These are phyloP conservation scores for Sparus aurata DNA, from an alignment of 2,797 vertebrate species.

Conservation along the genomic window DNA sequence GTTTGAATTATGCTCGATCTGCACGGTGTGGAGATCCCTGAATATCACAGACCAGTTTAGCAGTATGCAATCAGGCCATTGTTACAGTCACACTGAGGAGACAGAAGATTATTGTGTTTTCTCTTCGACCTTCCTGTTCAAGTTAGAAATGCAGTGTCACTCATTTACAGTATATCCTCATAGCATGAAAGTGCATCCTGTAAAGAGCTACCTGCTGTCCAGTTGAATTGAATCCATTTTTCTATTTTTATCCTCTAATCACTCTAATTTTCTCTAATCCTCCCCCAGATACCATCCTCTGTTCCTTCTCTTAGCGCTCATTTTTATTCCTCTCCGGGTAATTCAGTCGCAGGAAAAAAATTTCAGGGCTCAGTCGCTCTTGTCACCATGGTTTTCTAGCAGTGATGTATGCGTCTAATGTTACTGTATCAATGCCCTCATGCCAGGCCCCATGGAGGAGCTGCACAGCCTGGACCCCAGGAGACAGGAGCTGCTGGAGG, in stretches of 20 bases:
- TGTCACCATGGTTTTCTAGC: neutral
- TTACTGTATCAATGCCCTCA: slow-evolving; percentile 16
- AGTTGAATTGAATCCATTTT: slow-evolving; percentile 45
- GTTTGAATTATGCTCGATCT: slow-evolving; percentile 6
- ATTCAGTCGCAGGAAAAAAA: slow-evolving; percentile 16
- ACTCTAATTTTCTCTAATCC: slow-evolving; percentile 57
- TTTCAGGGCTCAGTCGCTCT: neutral
- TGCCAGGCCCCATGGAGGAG: slow-evolving; percentile 96
- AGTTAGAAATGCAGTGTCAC: slow-evolving; percentile 59
- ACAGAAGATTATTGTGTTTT: slow-evolving; percentile 30
- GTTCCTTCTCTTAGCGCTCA: slow-evolving; percentile 7
- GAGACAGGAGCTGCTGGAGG: slow-evolving; percentile 98
- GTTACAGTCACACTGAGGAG: slow-evolving; percentile 18
- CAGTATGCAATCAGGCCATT: slow-evolving; percentile 34
- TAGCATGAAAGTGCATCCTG: slow-evolving; percentile 39
- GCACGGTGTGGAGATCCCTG: slow-evolving; percentile 8
- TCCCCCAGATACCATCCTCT: slow-evolving; percentile 40
- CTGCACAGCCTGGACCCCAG: slow-evolving; percentile 99
- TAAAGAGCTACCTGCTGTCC: slow-evolving; percentile 43
- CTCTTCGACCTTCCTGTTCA: slow-evolving; percentile 34
- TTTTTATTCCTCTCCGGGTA: slow-evolving; percentile 37
- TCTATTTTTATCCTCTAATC: slow-evolving; percentile 64
- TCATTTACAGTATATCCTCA: slow-evolving; percentile 30
- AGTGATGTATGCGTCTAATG: slow-evolving; percentile 20
- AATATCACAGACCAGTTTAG: slow-evolving; percentile 37